Evolutionary conservation across 2,888 invertebrate species (phyloP).

Genomic region (Seira sanloemensis): DNA sequence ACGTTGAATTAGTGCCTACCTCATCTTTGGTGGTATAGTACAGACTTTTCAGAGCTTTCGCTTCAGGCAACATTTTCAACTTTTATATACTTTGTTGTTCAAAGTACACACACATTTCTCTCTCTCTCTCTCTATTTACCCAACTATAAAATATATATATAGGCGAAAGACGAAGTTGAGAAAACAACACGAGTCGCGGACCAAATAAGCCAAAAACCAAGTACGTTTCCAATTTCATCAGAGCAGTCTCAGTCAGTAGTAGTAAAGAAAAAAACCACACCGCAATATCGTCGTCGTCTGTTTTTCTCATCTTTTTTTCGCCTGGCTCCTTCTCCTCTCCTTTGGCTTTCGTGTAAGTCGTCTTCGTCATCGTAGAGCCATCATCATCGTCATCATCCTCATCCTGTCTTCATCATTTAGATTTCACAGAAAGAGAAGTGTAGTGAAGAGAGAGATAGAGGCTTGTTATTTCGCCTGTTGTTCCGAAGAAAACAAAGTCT

Average conservation of each 20-base stretch:
- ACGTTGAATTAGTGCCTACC: neutral
- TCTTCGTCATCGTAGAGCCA: neutral
- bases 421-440: slow-evolving; percentile 20
- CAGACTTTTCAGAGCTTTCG: too few relatives aligned
- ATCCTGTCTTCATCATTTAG: slow-evolving; percentile 3
- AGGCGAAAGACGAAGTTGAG: neutral
- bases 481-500: neutral
- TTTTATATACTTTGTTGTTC: neutral
- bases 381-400: neutral
- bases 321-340: neutral
- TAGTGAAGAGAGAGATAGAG: neutral
- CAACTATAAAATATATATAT: too few relatives aligned
- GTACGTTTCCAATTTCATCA: slow-evolving; percentile 1
- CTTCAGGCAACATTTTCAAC: neutral
- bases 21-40: neutral
- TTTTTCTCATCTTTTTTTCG: neutral
- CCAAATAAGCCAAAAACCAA: neutral
- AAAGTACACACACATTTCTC: too few relatives aligned
- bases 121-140: neutral
- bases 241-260: too few relatives aligned
- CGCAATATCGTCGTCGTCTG: neutral
- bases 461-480: neutral
- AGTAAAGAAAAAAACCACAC: too few relatives aligned
- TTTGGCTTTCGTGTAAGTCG: neutral
- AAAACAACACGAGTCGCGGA: neutral